These are phyloP conservation scores for Cuculus canorus DNA, from an alignment of 2,797 vertebrate species.

Conservation along the genomic window DNA sequence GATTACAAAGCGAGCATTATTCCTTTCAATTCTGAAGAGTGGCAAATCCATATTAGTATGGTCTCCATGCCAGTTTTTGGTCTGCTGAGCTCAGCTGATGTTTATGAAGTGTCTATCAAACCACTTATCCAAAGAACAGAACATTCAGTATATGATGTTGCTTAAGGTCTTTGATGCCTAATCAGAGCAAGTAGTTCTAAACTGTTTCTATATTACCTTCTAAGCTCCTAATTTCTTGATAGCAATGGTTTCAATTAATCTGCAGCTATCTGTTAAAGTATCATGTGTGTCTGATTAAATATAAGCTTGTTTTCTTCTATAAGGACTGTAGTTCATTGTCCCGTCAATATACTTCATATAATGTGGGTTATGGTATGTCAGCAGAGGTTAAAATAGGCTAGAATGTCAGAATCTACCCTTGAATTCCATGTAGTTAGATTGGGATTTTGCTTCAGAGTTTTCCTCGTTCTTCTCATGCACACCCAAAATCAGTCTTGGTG, in stretches of 20 bases:
- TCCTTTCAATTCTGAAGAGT: background rate
- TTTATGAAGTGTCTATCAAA: slow-evolving; percentile 27
- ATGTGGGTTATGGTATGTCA: background rate
- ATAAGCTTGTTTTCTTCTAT: slow-evolving; percentile 2
- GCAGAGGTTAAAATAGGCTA: background rate
- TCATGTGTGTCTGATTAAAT: slow-evolving; percentile 40
- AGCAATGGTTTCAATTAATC: slow-evolving; percentile 55
- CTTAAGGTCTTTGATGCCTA: slow-evolving; percentile 29
- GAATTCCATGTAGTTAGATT: background rate
- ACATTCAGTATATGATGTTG: background rate
- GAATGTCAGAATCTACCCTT: background rate
- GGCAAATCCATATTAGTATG: background rate
- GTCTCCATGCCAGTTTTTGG: slow-evolving; percentile 4
- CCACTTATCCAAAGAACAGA: slow-evolving; percentile 7
- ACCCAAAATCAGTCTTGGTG: background rate
- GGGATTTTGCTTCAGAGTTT: background rate
- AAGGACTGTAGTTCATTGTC: slow-evolving; percentile 5
- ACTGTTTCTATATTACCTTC: background rate
- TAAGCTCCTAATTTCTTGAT: slow-evolving; percentile 22
- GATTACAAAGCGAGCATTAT: background rate
- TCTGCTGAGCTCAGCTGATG: slow-evolving; percentile 4
- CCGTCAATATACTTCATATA: background rate
- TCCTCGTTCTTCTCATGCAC: background rate
- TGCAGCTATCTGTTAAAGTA: slow-evolving; percentile 25
- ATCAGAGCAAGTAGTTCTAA: slow-evolving; percentile 32